Evolutionary conservation across 2,113 vertebrate genomes (phyloP).

Genomic region (Sciurus niger): DNA sequence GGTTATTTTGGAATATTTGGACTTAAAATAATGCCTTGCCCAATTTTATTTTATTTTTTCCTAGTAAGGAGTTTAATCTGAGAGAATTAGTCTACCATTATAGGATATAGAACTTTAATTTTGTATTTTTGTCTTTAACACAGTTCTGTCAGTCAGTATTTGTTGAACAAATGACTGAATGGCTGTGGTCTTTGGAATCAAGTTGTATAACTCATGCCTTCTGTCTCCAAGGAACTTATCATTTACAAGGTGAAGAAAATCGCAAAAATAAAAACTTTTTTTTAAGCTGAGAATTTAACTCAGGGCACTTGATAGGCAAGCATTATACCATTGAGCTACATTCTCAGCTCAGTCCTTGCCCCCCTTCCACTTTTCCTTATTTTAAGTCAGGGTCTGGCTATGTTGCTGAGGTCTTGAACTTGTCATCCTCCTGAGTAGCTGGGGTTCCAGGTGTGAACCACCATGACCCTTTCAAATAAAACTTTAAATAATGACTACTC

Average conservation of each 20-base stretch:
- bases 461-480: background rate
- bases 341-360: background rate
- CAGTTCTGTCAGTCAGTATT: constrained; percentile 11
- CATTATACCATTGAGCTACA: background rate
- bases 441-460: background rate
- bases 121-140: constrained; percentile 41
- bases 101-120: constrained; percentile 23
- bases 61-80: background rate
- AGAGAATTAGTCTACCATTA: background rate
- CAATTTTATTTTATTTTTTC: constrained; percentile 50
- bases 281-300: background rate
- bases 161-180: constrained; percentile 45
- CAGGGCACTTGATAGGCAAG: background rate
- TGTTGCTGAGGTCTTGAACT: background rate
- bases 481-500: background rate
- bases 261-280: background rate
- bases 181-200: background rate
- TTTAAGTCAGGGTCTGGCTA: background rate
- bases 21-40: background rate
- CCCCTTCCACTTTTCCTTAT: background rate
- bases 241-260: background rate
- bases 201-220: background rate
- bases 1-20: background rate
- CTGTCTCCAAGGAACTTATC: background rate
- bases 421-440: background rate